A percentile compares a stretch with the other conserved stretches of the same genome.
These are phyloP conservation scores for Clarias pachynema DNA, from an alignment of 2,797 vertebrate species.

Conservation along the genomic window DNA sequence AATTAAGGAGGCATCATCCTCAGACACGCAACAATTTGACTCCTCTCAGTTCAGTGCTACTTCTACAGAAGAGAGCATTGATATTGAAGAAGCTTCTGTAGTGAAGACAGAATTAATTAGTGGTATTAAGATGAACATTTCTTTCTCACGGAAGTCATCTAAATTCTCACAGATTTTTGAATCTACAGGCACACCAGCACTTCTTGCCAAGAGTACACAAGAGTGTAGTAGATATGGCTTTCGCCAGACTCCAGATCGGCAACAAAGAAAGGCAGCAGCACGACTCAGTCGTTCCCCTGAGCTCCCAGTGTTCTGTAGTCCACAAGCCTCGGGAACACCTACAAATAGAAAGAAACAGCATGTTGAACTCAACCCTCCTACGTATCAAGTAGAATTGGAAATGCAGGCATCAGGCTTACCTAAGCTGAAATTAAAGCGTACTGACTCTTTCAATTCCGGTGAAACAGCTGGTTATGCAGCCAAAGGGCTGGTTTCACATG, in stretches of 20 bases:
- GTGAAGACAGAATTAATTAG: slow-evolving; percentile 64
- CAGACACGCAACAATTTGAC: slow-evolving; percentile 64
- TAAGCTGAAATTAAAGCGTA: slow-evolving; percentile 85
- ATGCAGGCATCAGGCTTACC: slow-evolving; percentile 89
- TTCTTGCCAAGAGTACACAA: slow-evolving; percentile 15
- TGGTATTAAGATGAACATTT: slow-evolving; percentile 71
- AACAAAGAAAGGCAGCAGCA: slow-evolving; percentile 79
- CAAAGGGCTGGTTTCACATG: slow-evolving; percentile 51
- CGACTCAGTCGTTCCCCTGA: slow-evolving; percentile 71
- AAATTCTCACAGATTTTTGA: slow-evolving; percentile 51
- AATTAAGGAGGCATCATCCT: slow-evolving; percentile 57
- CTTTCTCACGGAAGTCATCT: slow-evolving; percentile 68
- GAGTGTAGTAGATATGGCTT: slow-evolving; percentile 71
- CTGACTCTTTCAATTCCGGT: slow-evolving; percentile 67
- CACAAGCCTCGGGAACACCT: slow-evolving; percentile 55
- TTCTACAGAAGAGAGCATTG: slow-evolving; percentile 69
- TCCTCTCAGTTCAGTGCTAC: slow-evolving; percentile 65
- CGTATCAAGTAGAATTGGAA: slow-evolving; percentile 88
- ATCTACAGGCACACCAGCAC: slow-evolving; percentile 50
- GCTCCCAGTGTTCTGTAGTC: slow-evolving; percentile 64
- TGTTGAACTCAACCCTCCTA: slow-evolving; percentile 58
- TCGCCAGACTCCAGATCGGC: slow-evolving; percentile 79
- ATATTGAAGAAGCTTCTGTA: slow-evolving; percentile 67
- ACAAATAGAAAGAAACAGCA: slow-evolving; percentile 32
- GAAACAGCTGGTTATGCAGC: slow-evolving; percentile 60